Evolutionary conservation across 2,888 invertebrate species (phyloP).

Genomic region (Aphodius granarius): DNA sequence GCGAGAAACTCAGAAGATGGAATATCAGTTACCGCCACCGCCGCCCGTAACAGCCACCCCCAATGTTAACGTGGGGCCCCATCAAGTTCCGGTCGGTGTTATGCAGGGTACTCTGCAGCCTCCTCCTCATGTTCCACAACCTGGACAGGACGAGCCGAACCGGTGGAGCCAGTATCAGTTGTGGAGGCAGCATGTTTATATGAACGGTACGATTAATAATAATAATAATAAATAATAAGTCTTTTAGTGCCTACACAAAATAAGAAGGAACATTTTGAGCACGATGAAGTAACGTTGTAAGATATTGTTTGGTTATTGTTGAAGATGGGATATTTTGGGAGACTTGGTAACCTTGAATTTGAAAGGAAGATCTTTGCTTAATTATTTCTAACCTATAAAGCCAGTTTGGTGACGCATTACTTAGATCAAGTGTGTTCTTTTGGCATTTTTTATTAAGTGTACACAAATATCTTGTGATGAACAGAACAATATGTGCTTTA

Average conservation of each 20-base stretch:
- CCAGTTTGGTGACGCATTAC: background rate
- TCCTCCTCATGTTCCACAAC: conserved; percentile 58
- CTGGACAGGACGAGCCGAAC: conserved; percentile 59
- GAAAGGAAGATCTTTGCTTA: background rate
- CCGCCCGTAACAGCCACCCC: conserved; percentile 46
- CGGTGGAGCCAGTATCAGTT: conserved; percentile 77
- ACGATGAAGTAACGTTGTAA: too few species aligned
- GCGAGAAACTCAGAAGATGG: conserved; percentile 50
- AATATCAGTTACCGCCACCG: conserved; percentile 59
- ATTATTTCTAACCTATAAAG: background rate
- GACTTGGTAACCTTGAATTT: background rate
- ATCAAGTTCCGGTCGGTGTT: conserved; percentile 65
- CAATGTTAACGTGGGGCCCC: conserved; percentile 42
- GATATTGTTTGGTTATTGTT: background rate
- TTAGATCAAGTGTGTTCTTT: background rate
- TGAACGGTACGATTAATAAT: conserved; percentile 65
- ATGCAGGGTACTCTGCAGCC: conserved; percentile 62
- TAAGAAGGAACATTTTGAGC: too few species aligned
- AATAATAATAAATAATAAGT: background rate
- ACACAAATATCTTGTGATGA: too few species aligned
- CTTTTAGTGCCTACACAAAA: background rate
- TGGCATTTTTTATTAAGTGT: too few species aligned
- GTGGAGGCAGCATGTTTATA: conserved; percentile 79
- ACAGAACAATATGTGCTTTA: too few species aligned
- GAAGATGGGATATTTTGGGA: background rate